Evolutionary conservation across 2,113 vertebrate genomes (phyloP).

Genomic region (Carassius carassius): DNA sequence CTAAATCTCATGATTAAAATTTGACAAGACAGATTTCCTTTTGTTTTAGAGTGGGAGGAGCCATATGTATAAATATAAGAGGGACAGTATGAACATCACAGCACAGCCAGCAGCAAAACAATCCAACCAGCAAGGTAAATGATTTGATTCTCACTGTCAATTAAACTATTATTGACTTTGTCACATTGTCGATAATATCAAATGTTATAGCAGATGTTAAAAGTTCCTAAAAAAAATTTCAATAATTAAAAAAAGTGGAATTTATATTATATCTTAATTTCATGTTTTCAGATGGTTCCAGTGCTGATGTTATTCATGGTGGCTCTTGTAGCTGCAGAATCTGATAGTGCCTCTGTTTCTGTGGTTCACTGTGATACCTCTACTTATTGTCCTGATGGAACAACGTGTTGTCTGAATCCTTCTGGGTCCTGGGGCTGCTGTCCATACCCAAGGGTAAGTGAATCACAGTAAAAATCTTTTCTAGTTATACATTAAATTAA

Average conservation of each 20-base stretch:
- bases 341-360: not conserved
- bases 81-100: not conserved
- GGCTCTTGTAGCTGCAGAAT: slow-evolving; percentile 47
- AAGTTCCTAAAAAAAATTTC: not conserved
- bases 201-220: not conserved
- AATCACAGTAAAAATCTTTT: not conserved
- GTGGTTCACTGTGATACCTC: slow-evolving; percentile 62
- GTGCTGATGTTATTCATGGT: slow-evolving; percentile 56
- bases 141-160: not conserved
- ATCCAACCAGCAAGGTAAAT: not conserved
- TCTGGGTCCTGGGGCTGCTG: slow-evolving; percentile 62
- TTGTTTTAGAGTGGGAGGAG: not conserved
- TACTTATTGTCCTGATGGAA: slow-evolving; percentile 45
- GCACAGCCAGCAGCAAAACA: not conserved
- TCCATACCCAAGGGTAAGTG: slow-evolving; percentile 56
- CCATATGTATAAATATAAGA: not conserved
- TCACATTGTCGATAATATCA: not conserved
- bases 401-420: slow-evolving; percentile 66
- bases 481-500: not conserved
- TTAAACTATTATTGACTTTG: not conserved
- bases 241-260: not conserved
- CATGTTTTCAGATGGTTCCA: slow-evolving; percentile 63
- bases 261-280: no score
- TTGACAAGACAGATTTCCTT: not conserved
- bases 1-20: not conserved